Evolutionary conservation across 2,797 vertebrate species (phyloP), one percentile per base, ranked within the genome.

Genomic region (Malacoctenus gilli): DNA sequence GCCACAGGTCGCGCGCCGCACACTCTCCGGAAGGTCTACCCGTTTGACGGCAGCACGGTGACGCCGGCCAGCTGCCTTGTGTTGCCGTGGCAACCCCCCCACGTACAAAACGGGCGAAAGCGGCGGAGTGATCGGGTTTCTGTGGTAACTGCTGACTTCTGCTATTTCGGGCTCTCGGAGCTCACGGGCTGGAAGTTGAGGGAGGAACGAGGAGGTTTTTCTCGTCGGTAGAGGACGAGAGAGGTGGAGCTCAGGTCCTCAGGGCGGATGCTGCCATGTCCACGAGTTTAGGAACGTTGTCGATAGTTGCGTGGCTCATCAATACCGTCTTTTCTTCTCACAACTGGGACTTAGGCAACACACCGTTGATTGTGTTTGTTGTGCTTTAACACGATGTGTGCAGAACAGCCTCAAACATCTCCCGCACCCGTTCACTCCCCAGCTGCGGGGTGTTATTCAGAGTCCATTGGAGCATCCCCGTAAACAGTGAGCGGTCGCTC

Each of bases 41-140:
- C 82, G 52, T 78, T 75, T 75, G 62, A 82, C 85, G 32, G 70
- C 84, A 76, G 80, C 72, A 48, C 59, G 71, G 80, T 89, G 78
- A 75, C 75, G 71, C 77, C 80, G 79, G 73, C 85, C 87, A 75
- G 68, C 83, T 91, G 88, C 80, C n/a, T 88, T 89, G 87, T 86
- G 91, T 95, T 90, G 91, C 93, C 71, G 78, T 92, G 90, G 91
- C 82, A 90, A 90, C 89, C 64, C 75, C 53, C 4, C 16, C 72
- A n/a, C n/a, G 71, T 62, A 71, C 80, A 71, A 41, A 22, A 61
- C 68, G n/a, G n/a, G n/a, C n/a, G n/a, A 59, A 79, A 83, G 60
- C 51, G 22, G 70, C 65, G 64, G 62, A 67, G 71, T 6, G 68
- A 77, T 84, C 35, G 18, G 66, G 86, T 89, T 89, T 89, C 85